These are phyloP conservation scores for Arion vulgaris DNA, from an alignment of 1,140 invertebrate genomes.

Conservation along the genomic window DNA sequence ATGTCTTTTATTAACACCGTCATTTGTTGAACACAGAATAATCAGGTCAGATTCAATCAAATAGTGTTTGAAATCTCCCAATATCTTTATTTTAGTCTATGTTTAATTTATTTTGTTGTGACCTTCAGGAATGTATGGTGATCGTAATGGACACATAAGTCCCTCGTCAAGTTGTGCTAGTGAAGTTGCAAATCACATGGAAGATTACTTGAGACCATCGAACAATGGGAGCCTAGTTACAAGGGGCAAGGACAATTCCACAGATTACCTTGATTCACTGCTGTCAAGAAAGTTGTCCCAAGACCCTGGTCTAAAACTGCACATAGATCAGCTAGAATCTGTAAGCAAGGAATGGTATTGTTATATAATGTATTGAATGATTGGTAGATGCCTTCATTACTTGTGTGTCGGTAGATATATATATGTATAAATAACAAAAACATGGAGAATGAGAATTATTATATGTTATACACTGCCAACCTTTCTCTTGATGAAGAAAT, in stretches of 20 bases:
- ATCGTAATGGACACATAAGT: conserved; percentile 37
- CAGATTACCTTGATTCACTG: conserved; percentile 26
- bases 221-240: not conserved
- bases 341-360: conserved; percentile 10
- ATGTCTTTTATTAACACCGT: no score
- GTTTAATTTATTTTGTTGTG: not conserved
- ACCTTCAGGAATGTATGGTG: not conserved
- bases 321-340: conserved; percentile 34
- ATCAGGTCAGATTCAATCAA: no score
- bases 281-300: conserved; percentile 24
- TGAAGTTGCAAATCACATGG: conserved; percentile 38
- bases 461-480: no score
- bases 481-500: no score
- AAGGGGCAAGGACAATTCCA: not conserved
- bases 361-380: no score
- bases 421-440: no score
- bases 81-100: no score
- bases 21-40: no score
- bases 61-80: no score
- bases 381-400: no score
- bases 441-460: no score
- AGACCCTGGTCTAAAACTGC: conserved; percentile 35
- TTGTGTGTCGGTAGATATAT: no score
- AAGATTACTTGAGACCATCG: not conserved
- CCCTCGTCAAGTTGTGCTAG: conserved; percentile 40